Evolutionary conservation across 2,797 vertebrate genomes (phyloP).

Genomic region (Octomys mimax): DNA sequence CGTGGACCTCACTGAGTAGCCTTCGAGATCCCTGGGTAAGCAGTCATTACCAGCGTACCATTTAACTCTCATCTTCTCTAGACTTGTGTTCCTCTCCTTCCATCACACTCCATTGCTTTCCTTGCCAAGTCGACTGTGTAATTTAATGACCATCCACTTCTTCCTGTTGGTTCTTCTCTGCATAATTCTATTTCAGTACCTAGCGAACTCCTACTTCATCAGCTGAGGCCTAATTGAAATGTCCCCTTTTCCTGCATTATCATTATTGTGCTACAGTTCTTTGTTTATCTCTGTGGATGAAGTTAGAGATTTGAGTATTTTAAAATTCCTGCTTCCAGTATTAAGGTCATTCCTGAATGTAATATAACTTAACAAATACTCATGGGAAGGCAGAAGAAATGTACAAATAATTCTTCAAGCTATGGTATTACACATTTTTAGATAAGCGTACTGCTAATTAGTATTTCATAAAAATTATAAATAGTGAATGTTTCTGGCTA

Average conservation of each 20-base stretch:
- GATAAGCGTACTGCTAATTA: not conserved
- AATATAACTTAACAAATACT: not conserved
- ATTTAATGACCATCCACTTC: not conserved
- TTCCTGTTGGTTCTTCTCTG: not conserved
- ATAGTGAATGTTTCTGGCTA: conserved; percentile 22
- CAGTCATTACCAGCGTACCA: not conserved
- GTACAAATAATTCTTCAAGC: conserved; percentile 1
- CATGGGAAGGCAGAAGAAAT: not conserved
- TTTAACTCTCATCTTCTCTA: not conserved
- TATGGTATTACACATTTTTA: not conserved
- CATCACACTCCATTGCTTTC: not conserved
- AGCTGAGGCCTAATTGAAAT: not conserved
- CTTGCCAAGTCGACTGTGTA: not conserved
- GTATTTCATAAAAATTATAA: conserved; percentile 19
- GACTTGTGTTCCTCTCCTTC: not conserved
- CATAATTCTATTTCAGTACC: not conserved
- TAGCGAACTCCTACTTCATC: not conserved
- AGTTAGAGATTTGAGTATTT: not conserved
- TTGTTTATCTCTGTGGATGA: conserved; percentile 43
- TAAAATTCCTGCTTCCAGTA: not conserved
- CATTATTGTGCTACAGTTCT: not conserved
- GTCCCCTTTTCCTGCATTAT: not conserved
- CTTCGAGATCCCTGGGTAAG: not conserved
- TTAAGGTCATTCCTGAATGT: not conserved
- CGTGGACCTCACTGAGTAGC: not conserved